Evolutionary conservation across 2,797 vertebrate genomes (phyloP), one percentile per base, ranked within the genome.

Genomic region (Tapirus indicus): DNA sequence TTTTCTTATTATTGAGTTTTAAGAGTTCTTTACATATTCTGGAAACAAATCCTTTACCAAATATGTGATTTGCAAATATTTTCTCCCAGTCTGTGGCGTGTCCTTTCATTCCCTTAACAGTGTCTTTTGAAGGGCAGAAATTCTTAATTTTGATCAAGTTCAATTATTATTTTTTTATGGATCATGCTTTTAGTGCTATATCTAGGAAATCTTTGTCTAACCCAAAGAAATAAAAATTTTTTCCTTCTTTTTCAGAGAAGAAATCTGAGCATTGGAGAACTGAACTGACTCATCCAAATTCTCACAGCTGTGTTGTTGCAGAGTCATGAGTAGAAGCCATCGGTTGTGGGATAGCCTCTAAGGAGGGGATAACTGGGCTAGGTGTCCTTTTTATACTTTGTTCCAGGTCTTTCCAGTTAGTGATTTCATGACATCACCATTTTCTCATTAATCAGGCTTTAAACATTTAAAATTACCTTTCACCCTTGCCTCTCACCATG

Each of bases 391-490:
- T 60, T 23, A 29, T 17, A 47, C 6, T 44, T 17, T 38, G 4
- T 38, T 38, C 38, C 38, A 38, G 38, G 38, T 38, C 74, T 82
- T 93, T 58, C 58, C 13, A 29, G 56, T 91, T 72, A 89, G 13
- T 60, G 69, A 49, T 78, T 94, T 96, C 56, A 92, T 47, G 69
- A 72, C 69, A 79, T 56, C 29, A 44, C 75, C 83, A 90, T 92
- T 96, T 87, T 74, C n/a, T 83, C 84, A 82, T 97, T 86, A 91
- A 79, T 93, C 17, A 6, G 35, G 54, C 23, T 52, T 85, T 96
- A 88, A 71, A 80, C 72, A 92, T 86, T 88, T 77, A 68, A 96
- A 95, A 94, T 72, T 78, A 64, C 18, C 54, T 95, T 94, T 86
- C 75, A 49, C 16, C 94, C 35, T 58, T 92, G 4, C 20, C 68